Conservation (phyloP, 2,888 invertebrate genomes). For the Chironomus riparius region DNA sequence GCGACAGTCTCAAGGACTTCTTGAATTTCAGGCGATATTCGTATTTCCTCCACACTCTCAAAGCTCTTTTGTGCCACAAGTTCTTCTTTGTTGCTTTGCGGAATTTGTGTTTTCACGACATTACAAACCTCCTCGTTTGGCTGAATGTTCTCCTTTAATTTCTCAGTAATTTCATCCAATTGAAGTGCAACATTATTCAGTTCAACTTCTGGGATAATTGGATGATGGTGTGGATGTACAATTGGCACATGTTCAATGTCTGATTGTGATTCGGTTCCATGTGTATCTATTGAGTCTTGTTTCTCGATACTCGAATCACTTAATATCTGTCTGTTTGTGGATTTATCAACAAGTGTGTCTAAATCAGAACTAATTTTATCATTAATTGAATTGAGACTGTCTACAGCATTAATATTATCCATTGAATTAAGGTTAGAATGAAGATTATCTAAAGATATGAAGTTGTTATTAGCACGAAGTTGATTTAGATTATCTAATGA, state of each 20-base stretch:
- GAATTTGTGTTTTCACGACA: slow-evolving; percentile 22
- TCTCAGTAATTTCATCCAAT: slow-evolving; percentile 21
- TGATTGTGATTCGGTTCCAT: too few relatives aligned
- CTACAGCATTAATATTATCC: neutral
- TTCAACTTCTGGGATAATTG: slow-evolving; percentile 17
- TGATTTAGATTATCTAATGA: too few relatives aligned
- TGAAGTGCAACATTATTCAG: slow-evolving; percentile 12
- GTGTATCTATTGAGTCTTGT: neutral
- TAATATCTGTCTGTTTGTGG: too few relatives aligned
- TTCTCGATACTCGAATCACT: neutral
- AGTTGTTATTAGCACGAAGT: too few relatives aligned
- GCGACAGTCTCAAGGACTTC: slow-evolving; percentile 26
- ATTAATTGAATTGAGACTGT: neutral
- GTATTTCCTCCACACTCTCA: slow-evolving; percentile 17
- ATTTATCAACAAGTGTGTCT: too few relatives aligned
- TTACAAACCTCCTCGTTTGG: slow-evolving; percentile 6
- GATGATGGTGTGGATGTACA: neutral
- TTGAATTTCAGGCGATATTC: slow-evolving; percentile 24
- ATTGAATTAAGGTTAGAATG: too few relatives aligned
- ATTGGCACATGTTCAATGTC: too few relatives aligned
- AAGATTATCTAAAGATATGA: too few relatives aligned
- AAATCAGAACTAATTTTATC: neutral
- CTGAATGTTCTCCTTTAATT: neutral
- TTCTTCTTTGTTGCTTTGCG: slow-evolving; percentile 4
- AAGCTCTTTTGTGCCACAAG: slow-evolving; percentile 16